Conservation (phyloP, 2,797 vertebrate genomes). For the Onychomys torridus region DNA sequence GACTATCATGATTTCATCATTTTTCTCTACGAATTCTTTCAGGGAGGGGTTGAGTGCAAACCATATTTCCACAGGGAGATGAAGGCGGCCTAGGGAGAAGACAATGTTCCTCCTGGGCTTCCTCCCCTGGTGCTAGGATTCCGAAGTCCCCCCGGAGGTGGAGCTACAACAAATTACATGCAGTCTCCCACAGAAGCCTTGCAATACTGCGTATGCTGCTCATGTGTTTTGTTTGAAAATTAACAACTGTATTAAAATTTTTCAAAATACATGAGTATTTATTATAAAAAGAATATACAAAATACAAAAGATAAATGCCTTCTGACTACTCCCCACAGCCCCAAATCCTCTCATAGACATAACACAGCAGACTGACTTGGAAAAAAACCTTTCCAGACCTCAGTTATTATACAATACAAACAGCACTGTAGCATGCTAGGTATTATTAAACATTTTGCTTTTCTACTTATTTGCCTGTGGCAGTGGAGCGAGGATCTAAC, state of each 20-base stretch:
- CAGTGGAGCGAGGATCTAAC: not conserved
- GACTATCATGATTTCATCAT: constrained; percentile 21
- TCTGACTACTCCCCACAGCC: not conserved
- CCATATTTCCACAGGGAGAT: not conserved
- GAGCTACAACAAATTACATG: not conserved
- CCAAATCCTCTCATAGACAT: not conserved
- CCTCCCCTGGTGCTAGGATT: not conserved
- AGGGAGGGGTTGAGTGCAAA: not conserved
- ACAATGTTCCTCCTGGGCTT: not conserved
- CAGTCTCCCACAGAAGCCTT: not conserved
- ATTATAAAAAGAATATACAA: constrained; percentile 6
- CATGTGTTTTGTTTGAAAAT: constrained; percentile 44
- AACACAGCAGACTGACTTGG: not conserved
- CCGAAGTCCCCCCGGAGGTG: not conserved
- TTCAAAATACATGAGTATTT: constrained; percentile 16
- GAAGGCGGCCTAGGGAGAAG: not conserved
- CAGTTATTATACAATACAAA: constrained; percentile 15
- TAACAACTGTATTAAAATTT: constrained; percentile 5
- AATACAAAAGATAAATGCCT: constrained; percentile 53
- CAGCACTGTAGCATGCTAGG: not conserved
- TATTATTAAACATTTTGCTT: not conserved
- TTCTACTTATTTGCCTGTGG: not conserved
- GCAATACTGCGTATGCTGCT: not conserved
- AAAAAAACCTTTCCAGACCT: constrained; percentile 13
- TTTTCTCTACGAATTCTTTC: constrained; percentile 58